A percentile compares a stretch with the other conserved stretches of the same genome.
phyloP scores from a whole-genome alignment of 2,888 invertebrate genomes.

The Lasioglossum calceatum region DNA sequence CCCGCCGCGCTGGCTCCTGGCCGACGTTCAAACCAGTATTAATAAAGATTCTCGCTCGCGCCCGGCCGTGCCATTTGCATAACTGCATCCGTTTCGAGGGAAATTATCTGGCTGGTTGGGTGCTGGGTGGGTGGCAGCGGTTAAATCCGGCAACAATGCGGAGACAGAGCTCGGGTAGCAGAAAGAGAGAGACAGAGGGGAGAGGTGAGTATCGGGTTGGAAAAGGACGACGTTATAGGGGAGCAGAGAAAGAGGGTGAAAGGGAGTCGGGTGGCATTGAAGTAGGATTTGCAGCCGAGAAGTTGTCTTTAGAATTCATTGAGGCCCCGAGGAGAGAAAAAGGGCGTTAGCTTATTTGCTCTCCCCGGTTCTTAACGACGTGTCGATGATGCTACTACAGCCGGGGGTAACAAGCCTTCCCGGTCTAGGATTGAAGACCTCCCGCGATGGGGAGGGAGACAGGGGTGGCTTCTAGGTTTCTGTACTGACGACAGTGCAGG shows the following conservation, averaged over 20 bases:
- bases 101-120: constrained; percentile 63
- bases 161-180: background rate
- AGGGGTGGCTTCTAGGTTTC: constrained; percentile 34
- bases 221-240: background rate
- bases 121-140: constrained; percentile 6
- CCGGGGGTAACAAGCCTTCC: constrained; percentile 40
- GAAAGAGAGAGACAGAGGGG: background rate
- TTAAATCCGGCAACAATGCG: constrained; percentile 4
- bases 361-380: constrained; percentile 37
- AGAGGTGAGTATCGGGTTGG: background rate
- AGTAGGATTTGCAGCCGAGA: constrained; percentile 67
- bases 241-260: background rate
- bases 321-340: constrained; percentile 72
- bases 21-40: constrained; percentile 69
- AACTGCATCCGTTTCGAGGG: constrained; percentile 70
- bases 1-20: constrained; percentile 27
- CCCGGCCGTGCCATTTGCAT: constrained; percentile 68
- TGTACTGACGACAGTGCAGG: constrained; percentile 8
- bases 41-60: constrained; percentile 69
- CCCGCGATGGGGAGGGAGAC: constrained; percentile 25
- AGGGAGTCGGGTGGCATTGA: constrained; percentile 19
- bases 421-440: constrained; percentile 1
- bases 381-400: constrained; percentile 66
- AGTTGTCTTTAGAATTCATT: constrained; percentile 81
- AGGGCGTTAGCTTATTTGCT: constrained; percentile 36